Evolutionary conservation across 1,140 invertebrate species (phyloP).

Genomic region (Eueides isabella): DNA sequence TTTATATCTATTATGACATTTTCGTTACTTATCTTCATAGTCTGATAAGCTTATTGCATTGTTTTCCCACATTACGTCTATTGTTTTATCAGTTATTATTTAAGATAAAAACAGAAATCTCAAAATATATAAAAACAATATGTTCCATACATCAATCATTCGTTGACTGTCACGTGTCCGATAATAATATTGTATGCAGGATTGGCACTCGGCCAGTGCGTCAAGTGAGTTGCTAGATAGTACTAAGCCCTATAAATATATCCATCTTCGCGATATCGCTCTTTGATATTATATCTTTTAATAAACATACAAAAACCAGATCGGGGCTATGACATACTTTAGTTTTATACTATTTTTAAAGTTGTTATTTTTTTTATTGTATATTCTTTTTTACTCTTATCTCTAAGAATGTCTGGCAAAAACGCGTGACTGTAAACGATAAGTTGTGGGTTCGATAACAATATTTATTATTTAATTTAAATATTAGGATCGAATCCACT

Average conservation of each 20-base stretch:
- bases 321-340: not conserved
- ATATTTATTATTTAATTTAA: too few species aligned
- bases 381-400: not conserved
- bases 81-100: not conserved
- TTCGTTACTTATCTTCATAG: not conserved
- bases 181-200: slow-evolving; percentile 28
- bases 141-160: slow-evolving; percentile 20
- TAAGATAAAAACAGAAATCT: not conserved
- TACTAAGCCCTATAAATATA: slow-evolving; percentile 31
- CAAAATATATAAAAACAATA: slow-evolving; percentile 1
- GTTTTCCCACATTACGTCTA: not conserved
- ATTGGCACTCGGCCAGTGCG: slow-evolving; percentile 30
- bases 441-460: too few species aligned
- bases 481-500: not conserved
- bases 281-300: slow-evolving; percentile 9
- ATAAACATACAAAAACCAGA: slow-evolving; percentile 2
- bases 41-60: not conserved
- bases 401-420: too few species aligned
- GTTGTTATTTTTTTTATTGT: not conserved
- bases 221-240: slow-evolving; percentile 19
- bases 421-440: too few species aligned
- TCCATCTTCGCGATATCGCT: slow-evolving; percentile 16
- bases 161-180: slow-evolving; percentile 29
- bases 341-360: not conserved
- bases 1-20: not conserved